Conservation (phyloP, 2,113 vertebrate species). For the Corythornis vintsioides region DNA sequence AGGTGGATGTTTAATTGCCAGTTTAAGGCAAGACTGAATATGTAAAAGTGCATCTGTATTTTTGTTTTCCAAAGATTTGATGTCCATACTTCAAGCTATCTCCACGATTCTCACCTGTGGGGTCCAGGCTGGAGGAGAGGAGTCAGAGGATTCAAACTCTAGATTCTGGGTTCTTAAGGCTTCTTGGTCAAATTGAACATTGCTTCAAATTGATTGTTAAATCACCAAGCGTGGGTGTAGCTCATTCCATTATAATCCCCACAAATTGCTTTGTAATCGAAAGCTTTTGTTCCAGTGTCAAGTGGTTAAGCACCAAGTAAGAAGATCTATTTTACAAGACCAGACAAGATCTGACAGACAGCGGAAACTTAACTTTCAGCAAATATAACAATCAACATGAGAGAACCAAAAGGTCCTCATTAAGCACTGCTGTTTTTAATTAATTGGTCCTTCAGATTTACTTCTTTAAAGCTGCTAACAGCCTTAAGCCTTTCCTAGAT, state of each 20-base stretch:
- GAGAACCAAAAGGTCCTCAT: conserved; percentile 72
- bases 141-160: background rate
- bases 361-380: conserved; percentile 70
- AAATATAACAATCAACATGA: conserved; percentile 75
- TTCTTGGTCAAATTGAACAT: conserved; percentile 25
- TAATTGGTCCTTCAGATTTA: conserved; percentile 89
- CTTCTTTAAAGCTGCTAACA: conserved; percentile 84
- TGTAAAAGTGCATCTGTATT: background rate
- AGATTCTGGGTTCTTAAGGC: conserved; percentile 3
- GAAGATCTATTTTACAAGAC: conserved; percentile 70
- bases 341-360: conserved; percentile 73
- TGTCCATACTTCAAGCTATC: background rate
- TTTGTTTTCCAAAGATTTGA: background rate
- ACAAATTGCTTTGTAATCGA: conserved; percentile 77
- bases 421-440: conserved; percentile 86
- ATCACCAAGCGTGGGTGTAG: conserved; percentile 62
- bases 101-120: background rate
- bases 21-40: background rate
- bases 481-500: conserved; percentile 84
- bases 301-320: conserved; percentile 72
- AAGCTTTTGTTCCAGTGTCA: conserved; percentile 78
- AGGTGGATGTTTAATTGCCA: background rate
- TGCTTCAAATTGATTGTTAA: conserved; percentile 71
- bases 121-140: background rate
- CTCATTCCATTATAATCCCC: conserved; percentile 71